Evolutionary conservation across 2,888 invertebrate genomes (phyloP).

Genomic region (Cremastinae sp.): DNA sequence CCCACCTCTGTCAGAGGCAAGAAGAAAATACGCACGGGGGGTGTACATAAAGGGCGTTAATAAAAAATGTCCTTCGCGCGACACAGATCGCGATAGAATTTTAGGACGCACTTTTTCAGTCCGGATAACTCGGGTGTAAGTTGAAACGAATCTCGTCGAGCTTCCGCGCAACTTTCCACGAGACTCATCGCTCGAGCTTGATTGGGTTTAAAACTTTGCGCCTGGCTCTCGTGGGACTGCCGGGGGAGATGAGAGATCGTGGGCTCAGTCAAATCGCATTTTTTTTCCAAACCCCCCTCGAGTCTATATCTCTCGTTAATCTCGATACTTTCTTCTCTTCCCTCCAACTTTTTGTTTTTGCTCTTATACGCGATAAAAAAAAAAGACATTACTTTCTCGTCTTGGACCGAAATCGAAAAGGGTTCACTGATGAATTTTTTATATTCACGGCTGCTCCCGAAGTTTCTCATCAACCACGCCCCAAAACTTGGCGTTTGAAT

Average conservation of each 20-base stretch:
- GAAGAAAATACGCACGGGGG: constrained; percentile 11
- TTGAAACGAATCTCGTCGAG: constrained; percentile 64
- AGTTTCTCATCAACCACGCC: constrained; percentile 49
- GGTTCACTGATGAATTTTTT: constrained; percentile 25
- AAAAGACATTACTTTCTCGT: no score
- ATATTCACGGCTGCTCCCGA: not conserved
- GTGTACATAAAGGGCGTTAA: constrained; percentile 8
- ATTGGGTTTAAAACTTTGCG: constrained; percentile 53
- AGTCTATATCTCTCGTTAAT: constrained; percentile 43
- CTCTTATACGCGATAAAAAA: not conserved
- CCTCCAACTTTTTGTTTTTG: no score
- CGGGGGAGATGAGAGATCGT: constrained; percentile 10
- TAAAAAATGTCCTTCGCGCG: no score
- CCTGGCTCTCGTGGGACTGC: constrained; percentile 27
- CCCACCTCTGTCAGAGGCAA: constrained; percentile 27
- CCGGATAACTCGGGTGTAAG: constrained; percentile 56
- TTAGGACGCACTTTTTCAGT: not conserved
- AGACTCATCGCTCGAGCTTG: constrained; percentile 31
- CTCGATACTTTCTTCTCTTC: constrained; percentile 36
- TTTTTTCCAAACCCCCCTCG: constrained; percentile 43
- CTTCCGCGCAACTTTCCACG: constrained; percentile 25
- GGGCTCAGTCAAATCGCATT: constrained; percentile 27
- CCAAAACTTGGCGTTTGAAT: constrained; percentile 19
- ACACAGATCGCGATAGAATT: not conserved
- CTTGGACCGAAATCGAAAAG: no score